phyloP scores from a whole-genome alignment of 2,797 vertebrate species.

The Alectoris magna region DNA sequence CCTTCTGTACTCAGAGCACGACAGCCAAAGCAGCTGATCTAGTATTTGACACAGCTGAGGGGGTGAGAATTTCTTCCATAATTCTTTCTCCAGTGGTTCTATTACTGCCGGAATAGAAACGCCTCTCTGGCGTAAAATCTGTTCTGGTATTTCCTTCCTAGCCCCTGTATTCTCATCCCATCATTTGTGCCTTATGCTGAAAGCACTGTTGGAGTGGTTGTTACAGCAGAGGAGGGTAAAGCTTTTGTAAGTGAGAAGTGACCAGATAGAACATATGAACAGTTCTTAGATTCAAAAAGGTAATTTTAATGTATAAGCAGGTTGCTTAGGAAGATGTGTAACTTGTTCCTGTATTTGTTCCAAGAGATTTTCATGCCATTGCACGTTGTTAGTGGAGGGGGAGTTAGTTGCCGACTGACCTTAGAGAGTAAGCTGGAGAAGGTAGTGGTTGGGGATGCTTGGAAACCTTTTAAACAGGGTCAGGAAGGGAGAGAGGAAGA shows the following conservation, averaged over 20 bases:
- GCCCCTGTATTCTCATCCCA: neutral
- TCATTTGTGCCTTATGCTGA: neutral
- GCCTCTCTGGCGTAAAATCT: neutral
- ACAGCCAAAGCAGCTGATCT: slow-evolving; percentile 17
- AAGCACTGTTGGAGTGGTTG: neutral
- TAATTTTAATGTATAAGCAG: neutral
- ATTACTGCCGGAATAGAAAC: neutral
- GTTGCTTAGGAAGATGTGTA: neutral
- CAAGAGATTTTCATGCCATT: slow-evolving; percentile 27
- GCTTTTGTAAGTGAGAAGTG: slow-evolving; percentile 16
- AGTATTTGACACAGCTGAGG: neutral
- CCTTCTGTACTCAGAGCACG: neutral
- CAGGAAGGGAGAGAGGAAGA: neutral
- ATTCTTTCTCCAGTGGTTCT: neutral
- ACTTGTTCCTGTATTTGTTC: slow-evolving; percentile 37
- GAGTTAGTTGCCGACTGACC: slow-evolving; percentile 10
- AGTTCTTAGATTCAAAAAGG: slow-evolving; percentile 27
- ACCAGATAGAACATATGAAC: neutral
- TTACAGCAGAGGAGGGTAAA: neutral
- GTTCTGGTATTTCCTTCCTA: neutral
- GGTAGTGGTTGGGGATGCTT: neutral
- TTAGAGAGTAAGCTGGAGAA: neutral
- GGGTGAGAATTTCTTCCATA: neutral
- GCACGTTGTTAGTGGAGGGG: neutral
- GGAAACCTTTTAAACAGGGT: neutral